Evolutionary conservation across 1,140 invertebrate genomes (phyloP), one percentile per base, ranked within the genome.

Genomic region (Ostrea denselamellosa): DNA sequence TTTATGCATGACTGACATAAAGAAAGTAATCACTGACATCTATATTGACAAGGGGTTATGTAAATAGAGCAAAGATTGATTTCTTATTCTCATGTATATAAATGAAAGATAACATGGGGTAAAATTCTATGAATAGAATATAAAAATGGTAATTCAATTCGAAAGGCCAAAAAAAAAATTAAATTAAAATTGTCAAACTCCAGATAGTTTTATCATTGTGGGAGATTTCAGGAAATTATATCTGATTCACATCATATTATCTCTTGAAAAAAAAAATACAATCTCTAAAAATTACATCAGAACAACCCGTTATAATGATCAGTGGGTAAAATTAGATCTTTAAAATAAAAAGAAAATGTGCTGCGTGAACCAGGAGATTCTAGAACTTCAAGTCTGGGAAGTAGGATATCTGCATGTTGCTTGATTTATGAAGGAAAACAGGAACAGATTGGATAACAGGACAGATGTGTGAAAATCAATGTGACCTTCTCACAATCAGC

Each of bases 401-500:
- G 56, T 0, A n/a, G 19, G n/a, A 17, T 62, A 62, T 62, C 14
- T 62, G 56, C 68, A 77, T 77, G 68, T 77, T 77, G 68, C 68
- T 77, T 77, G 68, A 77, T 77, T 34, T 22, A 77, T 77, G 68
- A 25, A 28, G 25, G 25, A 77, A 17, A 77, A 77, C 68, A 77
- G 68, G 5, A 77, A 25, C 28, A 77, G 68, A 77, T 25, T 77
- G 68, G 68, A 25, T 77, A 77, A 77, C 9, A 25, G 68, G 68
- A 14, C 68, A 77, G 68, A 77, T 77, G 68, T 77, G 68, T 34
- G 68, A 77, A 77, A 77, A 77, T 77, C 68, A 17, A 77, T 25
- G 12, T 77, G 68, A 77, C 68, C 68, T 77, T 77, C 28, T 77
- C 68, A 25, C 22, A 77, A 77, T 77, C 68, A 77, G 68, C 68